phyloP scores from a whole-genome alignment of 2,797 vertebrate species.

The Epinephelus awoara region DNA sequence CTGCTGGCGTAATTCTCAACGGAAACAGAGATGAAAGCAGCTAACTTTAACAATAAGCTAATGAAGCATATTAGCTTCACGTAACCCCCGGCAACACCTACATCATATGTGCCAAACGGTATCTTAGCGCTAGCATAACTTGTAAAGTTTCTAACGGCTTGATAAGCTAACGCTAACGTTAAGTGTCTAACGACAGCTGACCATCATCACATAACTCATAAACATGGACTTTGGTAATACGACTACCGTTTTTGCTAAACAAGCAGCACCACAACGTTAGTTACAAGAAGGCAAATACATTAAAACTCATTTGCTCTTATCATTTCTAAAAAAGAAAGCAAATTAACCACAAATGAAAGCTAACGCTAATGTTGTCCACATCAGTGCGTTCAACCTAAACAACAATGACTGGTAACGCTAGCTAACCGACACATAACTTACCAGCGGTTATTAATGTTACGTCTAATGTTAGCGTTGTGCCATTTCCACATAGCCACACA shows the following conservation, averaged over 20 bases:
- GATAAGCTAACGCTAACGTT: not conserved
- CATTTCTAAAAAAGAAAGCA: not conserved
- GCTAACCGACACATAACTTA: slow-evolving; percentile 22
- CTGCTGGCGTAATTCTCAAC: not conserved
- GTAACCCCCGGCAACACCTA: not conserved
- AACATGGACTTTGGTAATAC: not conserved
- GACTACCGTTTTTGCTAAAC: not conserved
- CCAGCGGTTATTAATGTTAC: not conserved
- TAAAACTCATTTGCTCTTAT: not conserved
- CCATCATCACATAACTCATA: not conserved
- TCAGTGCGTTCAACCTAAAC: not conserved
- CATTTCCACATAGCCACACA: too few relatives aligned
- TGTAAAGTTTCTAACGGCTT: not conserved
- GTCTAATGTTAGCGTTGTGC: not conserved
- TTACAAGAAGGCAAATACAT: not conserved
- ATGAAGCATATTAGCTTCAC: accelerated
- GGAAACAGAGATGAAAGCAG: not conserved
- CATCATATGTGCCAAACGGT: not conserved
- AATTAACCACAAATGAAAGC: not conserved
- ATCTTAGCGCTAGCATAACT: not conserved
- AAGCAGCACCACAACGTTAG: not conserved
- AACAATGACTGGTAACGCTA: not conserved
- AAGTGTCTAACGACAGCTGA: slow-evolving; percentile 3
- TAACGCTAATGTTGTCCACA: not conserved
- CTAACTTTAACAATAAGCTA: not conserved